phyloP scores from a whole-genome alignment of 2,888 invertebrate species.

The Eristalinus aeneus region DNA sequence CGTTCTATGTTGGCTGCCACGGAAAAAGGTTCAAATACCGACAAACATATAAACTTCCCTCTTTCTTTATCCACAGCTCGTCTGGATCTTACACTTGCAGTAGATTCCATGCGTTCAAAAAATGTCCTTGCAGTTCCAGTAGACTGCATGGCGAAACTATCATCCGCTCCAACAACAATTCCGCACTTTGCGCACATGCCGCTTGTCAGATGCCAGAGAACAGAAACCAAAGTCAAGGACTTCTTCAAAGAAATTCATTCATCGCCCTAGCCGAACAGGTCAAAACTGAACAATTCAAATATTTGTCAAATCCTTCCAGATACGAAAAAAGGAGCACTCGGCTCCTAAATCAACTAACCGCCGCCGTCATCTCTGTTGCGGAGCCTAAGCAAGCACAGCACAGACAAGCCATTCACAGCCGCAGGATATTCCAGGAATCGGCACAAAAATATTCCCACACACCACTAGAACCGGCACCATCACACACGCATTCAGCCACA shows the following conservation, averaged over 20 bases:
- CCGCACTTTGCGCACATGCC: background rate
- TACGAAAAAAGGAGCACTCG: background rate
- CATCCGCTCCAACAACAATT: background rate
- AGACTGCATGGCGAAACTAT: background rate
- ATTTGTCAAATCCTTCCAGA: background rate
- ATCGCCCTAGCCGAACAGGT: background rate
- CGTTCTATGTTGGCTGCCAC: no score
- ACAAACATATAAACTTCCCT: no score
- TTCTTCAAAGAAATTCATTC: background rate
- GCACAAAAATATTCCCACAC: conserved; percentile 65
- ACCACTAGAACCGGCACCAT: conserved; percentile 10
- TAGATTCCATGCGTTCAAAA: no score
- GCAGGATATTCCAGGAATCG: conserved; percentile 60
- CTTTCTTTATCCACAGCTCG: no score
- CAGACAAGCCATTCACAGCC: conserved; percentile 56
- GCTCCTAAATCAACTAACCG: background rate
- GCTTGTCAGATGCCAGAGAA: background rate
- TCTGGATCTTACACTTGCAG: no score
- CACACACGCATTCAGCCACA: background rate
- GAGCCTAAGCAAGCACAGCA: conserved; percentile 26
- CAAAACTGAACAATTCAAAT: background rate
- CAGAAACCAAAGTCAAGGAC: background rate
- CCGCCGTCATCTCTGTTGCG: background rate
- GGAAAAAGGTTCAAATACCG: no score
- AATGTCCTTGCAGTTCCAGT: background rate